Evolutionary conservation across 2,797 vertebrate species (phyloP).

Genomic region (Takifugu rubripes): DNA sequence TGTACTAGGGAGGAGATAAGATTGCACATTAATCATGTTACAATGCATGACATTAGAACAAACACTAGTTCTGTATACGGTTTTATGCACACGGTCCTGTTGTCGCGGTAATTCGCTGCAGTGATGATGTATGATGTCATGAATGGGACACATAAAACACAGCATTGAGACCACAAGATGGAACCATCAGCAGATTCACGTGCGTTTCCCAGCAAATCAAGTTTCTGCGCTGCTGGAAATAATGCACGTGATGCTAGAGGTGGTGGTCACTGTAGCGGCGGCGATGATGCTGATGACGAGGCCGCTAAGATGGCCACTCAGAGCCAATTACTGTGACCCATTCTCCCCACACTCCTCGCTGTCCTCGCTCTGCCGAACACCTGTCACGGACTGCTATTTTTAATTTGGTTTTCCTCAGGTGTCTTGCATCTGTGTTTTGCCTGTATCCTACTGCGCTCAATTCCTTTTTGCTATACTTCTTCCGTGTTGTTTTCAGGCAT

Average conservation of each 20-base stretch:
- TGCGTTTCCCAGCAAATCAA: slow-evolving; percentile 36
- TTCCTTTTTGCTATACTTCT: too few relatives aligned
- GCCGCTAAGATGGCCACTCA: slow-evolving; percentile 33
- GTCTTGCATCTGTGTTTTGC: too few relatives aligned
- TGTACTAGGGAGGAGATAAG: slow-evolving; percentile 1
- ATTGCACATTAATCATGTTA: too few relatives aligned
- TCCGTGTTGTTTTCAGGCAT: too few relatives aligned
- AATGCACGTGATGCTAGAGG: slow-evolving; percentile 17
- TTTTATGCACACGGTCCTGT: slow-evolving; percentile 1
- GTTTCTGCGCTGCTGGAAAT: slow-evolving; percentile 37
- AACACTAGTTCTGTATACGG: neutral
- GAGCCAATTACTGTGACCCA: slow-evolving; percentile 14
- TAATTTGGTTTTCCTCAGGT: too few relatives aligned
- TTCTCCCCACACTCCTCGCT: slow-evolving; percentile 16
- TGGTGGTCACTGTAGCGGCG: slow-evolving; percentile 7
- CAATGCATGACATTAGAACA: slow-evolving; percentile 3
- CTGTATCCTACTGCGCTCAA: too few relatives aligned
- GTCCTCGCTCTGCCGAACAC: slow-evolving; percentile 1
- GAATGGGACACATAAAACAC: slow-evolving; percentile 24
- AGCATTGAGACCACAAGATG: slow-evolving; percentile 14
- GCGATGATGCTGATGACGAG: slow-evolving; percentile 25
- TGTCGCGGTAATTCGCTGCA: neutral
- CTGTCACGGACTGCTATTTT: too few relatives aligned
- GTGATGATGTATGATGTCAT: neutral
- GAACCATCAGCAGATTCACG: slow-evolving; percentile 29